These are phyloP conservation scores for Neuroterus valhalla DNA, from an alignment of 1,140 invertebrate genomes.

Conservation along the genomic window DNA sequence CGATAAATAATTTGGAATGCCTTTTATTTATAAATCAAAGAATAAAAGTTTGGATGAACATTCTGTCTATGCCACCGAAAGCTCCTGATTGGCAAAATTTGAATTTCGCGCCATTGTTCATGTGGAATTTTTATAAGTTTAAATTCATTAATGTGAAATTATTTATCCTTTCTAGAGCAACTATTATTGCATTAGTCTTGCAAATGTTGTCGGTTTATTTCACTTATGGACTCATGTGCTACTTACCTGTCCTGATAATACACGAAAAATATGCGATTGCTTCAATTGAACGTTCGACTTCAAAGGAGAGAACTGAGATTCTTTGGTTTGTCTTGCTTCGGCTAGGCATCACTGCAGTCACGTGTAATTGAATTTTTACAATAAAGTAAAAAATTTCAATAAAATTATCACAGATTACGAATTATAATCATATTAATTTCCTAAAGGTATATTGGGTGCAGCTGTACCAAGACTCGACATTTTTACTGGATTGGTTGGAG, in stretches of 20 bases:
- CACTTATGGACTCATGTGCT: slow-evolving; percentile 59
- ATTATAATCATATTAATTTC: background rate
- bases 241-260: slow-evolving; percentile 56
- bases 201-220: slow-evolving; percentile 57
- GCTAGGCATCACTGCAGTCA: slow-evolving; percentile 49
- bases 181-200: slow-evolving; percentile 48
- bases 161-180: slow-evolving; percentile 41
- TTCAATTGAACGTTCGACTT: slow-evolving; percentile 41
- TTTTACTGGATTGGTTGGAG: slow-evolving; percentile 55
- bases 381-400: too few species aligned
- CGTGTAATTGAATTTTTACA: slow-evolving; percentile 46
- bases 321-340: slow-evolving; percentile 56
- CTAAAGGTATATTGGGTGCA: slow-evolving; percentile 52
- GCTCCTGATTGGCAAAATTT: too few species aligned
- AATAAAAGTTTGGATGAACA: too few species aligned
- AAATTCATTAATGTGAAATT: too few species aligned
- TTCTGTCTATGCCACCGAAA: too few species aligned
- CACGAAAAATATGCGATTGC: slow-evolving; percentile 47
- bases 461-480: slow-evolving; percentile 56
- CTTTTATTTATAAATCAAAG: too few species aligned
- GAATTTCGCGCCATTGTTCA: too few species aligned
- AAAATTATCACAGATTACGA: too few species aligned
- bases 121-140: too few species aligned
- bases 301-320: slow-evolving; percentile 38
- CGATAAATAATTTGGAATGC: too few species aligned